A percentile compares a stretch with the other conserved stretches of the same genome.
Evolutionary conservation across 2,888 invertebrate genomes (phyloP).

Genomic region (Anoplius nigerrimus): DNA sequence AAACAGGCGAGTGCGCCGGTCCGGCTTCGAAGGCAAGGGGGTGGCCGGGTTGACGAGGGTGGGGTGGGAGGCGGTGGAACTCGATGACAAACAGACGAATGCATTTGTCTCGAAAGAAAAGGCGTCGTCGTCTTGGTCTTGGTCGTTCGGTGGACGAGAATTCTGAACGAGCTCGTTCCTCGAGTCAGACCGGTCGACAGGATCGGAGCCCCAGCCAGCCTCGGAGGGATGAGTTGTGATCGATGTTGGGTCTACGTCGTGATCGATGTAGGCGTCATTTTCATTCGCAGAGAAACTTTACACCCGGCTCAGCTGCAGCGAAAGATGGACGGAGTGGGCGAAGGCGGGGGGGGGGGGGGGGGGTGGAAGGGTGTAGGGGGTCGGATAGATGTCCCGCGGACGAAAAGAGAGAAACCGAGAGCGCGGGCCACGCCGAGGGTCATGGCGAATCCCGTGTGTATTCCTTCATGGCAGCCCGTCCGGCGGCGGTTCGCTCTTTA

Average conservation of each 20-base stretch:
- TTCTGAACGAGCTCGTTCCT: constrained; percentile 17
- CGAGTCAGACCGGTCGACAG: constrained; percentile 27
- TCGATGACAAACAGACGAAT: constrained; percentile 36
- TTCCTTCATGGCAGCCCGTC: constrained; percentile 20
- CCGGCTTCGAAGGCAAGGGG: constrained; percentile 35
- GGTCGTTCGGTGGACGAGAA: constrained; percentile 8
- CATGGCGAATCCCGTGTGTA: constrained; percentile 38
- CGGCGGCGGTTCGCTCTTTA: constrained; percentile 10
- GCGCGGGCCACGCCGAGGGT: constrained; percentile 8
- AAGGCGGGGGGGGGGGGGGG: neutral
- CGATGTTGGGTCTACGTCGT: constrained; percentile 30
- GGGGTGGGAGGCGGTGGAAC: constrained; percentile 14
- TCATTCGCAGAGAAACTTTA: constrained; percentile 38
- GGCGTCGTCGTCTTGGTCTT: neutral
- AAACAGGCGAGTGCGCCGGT: constrained; percentile 17
- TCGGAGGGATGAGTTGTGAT: constrained; percentile 32
- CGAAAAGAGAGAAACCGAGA: constrained; percentile 12
- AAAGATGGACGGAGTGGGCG: neutral
- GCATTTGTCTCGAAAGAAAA: constrained; percentile 33
- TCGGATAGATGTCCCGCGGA: neutral
- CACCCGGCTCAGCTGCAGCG: constrained; percentile 17
- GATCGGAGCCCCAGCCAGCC: constrained; percentile 23
- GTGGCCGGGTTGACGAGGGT: too few relatives aligned
- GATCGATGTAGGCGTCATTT: constrained; percentile 42
- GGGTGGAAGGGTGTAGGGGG: constrained; percentile 3